A percentile compares a stretch with the other conserved stretches of the same genome.
Conservation (phyloP, 2,888 invertebrate species). For the Melangyna quadrimaculata region DNA sequence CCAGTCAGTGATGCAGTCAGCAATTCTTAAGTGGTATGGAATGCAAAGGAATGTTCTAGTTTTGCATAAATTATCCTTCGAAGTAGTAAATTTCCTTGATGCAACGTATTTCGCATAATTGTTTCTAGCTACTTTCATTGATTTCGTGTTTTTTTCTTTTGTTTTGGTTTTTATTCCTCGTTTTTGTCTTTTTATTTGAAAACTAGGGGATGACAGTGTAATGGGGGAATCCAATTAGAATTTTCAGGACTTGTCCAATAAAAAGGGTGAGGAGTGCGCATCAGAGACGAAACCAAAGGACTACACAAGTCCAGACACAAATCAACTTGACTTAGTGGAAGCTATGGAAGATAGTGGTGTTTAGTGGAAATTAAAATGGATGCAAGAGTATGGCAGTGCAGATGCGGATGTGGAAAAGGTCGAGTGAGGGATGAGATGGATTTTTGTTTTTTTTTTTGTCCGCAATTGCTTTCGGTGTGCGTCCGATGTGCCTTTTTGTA, state of each 20-base stretch:
- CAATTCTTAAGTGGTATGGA: too few relatives aligned
- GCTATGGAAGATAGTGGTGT: conserved; percentile 33
- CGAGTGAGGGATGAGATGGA: not conserved
- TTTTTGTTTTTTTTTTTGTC: conserved; percentile 19
- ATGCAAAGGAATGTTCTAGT: conserved; percentile 47
- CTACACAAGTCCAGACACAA: conserved; percentile 39
- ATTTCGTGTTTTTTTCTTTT: conserved; percentile 3
- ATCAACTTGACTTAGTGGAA: conserved; percentile 58
- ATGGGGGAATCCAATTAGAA: conserved; percentile 51
- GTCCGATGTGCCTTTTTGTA: conserved; percentile 54
- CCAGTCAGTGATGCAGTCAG: not conserved
- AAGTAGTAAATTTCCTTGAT: conserved; percentile 46
- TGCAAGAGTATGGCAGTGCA: conserved; percentile 3
- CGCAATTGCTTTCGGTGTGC: conserved; percentile 1
- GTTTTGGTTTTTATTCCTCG: not conserved
- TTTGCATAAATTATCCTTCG: conserved; percentile 63
- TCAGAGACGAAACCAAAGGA: conserved; percentile 13
- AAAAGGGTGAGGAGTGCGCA: not conserved
- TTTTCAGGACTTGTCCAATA: conserved; percentile 46
- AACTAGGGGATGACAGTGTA: conserved; percentile 1
- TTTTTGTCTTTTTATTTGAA: not conserved
- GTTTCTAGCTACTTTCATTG: conserved; percentile 31
- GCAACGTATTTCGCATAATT: conserved; percentile 62
- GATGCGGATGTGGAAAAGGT: conserved; percentile 23
- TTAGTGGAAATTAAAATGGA: conserved; percentile 60